Conservation (phyloP, 2,888 invertebrate species). For the Callosobruchus maculatus region DNA sequence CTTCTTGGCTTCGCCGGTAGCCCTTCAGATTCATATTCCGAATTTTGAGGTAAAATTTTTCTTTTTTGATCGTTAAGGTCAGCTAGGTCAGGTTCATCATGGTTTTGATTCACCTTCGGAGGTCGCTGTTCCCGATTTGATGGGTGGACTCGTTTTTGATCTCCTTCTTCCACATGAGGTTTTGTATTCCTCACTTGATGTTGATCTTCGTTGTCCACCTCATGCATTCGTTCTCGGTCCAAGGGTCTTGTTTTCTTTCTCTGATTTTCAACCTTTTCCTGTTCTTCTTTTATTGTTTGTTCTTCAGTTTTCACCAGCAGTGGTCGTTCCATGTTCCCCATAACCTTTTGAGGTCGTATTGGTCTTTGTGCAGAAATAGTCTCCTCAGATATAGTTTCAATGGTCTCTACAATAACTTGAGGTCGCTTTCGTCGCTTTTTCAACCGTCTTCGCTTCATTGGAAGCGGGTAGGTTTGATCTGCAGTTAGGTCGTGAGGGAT, state of each 20-base stretch:
- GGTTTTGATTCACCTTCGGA: neutral
- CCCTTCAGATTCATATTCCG: neutral
- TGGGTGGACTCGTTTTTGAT: neutral
- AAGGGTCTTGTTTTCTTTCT: neutral
- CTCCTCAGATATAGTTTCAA: neutral
- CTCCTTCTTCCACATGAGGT: neutral
- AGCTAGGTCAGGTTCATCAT: neutral
- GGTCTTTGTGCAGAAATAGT: conserved; percentile 3
- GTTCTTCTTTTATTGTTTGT: neutral
- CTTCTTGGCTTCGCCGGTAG: neutral
- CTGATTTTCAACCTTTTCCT: neutral
- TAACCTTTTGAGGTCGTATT: conserved; percentile 2
- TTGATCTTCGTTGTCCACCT: conserved; percentile 2
- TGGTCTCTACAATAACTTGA: neutral
- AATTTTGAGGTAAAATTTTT: neutral
- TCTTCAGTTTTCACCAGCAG: neutral
- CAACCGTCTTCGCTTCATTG: conserved; percentile 16
- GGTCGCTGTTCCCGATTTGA: neutral
- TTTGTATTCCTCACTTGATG: neutral
- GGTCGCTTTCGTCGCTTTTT: conserved; percentile 12
- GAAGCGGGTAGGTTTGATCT: neutral
- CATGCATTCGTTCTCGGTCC: conserved; percentile 3
- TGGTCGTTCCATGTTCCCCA: conserved; percentile 2
- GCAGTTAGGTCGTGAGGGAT: conserved; percentile 12
- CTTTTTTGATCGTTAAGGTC: neutral